phyloP scores from a whole-genome alignment of 2,113 vertebrate species.

The Rhinogobius similis region DNA sequence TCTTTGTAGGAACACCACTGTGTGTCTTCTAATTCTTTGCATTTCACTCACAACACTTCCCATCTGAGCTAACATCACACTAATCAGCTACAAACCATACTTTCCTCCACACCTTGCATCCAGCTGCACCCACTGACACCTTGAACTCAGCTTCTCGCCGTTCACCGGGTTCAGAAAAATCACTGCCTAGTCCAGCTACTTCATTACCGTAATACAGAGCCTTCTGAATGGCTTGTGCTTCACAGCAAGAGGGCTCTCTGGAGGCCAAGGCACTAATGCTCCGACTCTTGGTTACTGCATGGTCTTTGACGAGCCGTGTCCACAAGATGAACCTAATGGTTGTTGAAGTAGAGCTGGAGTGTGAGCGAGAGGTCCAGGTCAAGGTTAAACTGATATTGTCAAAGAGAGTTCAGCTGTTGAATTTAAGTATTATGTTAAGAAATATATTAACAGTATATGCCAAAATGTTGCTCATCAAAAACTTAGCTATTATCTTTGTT shows the following conservation, averaged over 20 bases:
- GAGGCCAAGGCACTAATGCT: slow-evolving; percentile 25
- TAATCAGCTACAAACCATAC: slow-evolving; percentile 14
- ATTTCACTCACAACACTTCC: too few species aligned
- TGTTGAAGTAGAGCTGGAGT: not conserved
- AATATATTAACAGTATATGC: too few species aligned
- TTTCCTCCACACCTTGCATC: slow-evolving; percentile 54
- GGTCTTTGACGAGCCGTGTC: slow-evolving; percentile 19
- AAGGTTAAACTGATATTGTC: too few species aligned
- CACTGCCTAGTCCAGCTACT: slow-evolving; percentile 38
- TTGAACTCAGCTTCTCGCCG: slow-evolving; percentile 42
- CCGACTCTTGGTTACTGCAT: slow-evolving; percentile 39
- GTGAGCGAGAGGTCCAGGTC: not conserved
- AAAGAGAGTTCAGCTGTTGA: too few species aligned
- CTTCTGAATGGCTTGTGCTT: slow-evolving; percentile 3
- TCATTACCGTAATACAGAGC: slow-evolving; percentile 20
- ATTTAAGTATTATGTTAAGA: too few species aligned
- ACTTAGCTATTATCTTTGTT: too few species aligned
- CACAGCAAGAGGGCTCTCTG: slow-evolving; percentile 13
- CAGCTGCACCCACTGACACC: slow-evolving; percentile 50
- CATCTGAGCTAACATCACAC: not conserved
- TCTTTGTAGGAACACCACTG: too few species aligned
- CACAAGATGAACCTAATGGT: slow-evolving; percentile 32
- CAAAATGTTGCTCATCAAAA: too few species aligned
- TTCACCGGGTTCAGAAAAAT: slow-evolving; percentile 34
- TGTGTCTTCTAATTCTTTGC: too few species aligned